These are phyloP conservation scores for Anthopleura sola DNA, from an alignment of 64 coral and sea anemone species.

Conservation along the genomic window DNA sequence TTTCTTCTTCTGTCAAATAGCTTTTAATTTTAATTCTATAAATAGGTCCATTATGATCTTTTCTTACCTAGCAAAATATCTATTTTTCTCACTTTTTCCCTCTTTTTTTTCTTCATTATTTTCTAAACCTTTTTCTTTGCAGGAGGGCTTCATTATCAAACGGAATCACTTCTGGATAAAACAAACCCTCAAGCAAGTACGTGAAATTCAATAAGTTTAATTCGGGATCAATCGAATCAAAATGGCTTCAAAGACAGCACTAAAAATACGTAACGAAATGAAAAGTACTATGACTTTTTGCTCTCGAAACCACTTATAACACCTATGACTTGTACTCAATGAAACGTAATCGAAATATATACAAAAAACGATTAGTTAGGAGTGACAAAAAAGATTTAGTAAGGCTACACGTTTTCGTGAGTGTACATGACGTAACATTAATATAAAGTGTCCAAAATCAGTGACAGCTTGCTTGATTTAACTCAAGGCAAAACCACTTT, in stretches of 20 bases:
- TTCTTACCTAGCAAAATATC: too few species aligned
- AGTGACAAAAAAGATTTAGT: neutral
- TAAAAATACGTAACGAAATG: neutral
- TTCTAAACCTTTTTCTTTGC: neutral
- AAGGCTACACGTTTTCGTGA: neutral
- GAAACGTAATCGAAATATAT: neutral
- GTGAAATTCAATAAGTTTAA: neutral
- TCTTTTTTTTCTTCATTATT: neutral
- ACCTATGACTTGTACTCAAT: neutral
- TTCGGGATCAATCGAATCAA: neutral
- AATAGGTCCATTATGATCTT: too few species aligned
- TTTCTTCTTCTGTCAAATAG: too few species aligned
- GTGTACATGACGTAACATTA: neutral
- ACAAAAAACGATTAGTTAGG: neutral
- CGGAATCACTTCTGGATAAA: too few species aligned
- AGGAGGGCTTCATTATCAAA: too few species aligned
- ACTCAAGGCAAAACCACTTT: neutral
- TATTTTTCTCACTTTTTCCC: neutral
- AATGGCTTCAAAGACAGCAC: neutral
- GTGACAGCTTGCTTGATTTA: neutral
- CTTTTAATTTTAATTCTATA: neutral
- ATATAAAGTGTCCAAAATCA: neutral
- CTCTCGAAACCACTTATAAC: neutral
- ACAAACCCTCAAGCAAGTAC: neutral
- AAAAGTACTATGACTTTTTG: neutral